Conservation (phyloP, 2,888 invertebrate species). For the Steinernema hermaphroditum region DNA sequence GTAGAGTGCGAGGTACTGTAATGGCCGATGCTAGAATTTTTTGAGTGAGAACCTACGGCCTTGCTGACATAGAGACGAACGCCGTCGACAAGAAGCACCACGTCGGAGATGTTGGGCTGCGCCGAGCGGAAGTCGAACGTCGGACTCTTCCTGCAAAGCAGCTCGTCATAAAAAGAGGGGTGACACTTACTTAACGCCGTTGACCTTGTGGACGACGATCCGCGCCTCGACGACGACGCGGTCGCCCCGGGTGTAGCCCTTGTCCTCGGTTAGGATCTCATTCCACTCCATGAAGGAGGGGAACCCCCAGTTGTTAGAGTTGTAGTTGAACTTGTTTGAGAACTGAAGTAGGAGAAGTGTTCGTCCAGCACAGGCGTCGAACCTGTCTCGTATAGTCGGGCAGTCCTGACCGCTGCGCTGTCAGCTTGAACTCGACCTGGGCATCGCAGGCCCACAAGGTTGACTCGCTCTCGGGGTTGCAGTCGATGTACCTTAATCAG, state of each 20-base stretch:
- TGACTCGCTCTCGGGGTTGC: conserved; percentile 63
- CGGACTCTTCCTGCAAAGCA: conserved; percentile 45
- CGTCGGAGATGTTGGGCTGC: conserved; percentile 49
- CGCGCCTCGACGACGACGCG: conserved; percentile 58
- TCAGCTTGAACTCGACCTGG: conserved; percentile 49
- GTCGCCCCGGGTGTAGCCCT: conserved; percentile 57
- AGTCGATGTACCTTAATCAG: conserved; percentile 56
- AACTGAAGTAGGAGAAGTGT: conserved; percentile 45
- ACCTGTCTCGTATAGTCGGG: conserved; percentile 49
- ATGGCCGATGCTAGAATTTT: conserved; percentile 27
- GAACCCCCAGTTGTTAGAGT: conserved; percentile 66
- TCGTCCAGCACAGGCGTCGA: not conserved
- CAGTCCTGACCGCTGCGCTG: conserved; percentile 40
- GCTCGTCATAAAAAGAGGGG: no score
- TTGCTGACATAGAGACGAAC: conserved; percentile 59
- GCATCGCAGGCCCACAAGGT: conserved; percentile 65
- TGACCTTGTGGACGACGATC: conserved; percentile 59
- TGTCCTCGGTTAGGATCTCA: conserved; percentile 48
- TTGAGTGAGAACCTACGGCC: conserved; percentile 45
- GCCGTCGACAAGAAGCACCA: conserved; percentile 59
- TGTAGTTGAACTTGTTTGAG: conserved; percentile 64
- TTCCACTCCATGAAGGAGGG: conserved; percentile 64
- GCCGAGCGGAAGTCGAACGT: conserved; percentile 55
- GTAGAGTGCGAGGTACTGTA: conserved; percentile 63
- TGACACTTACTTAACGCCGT: conserved; percentile 53